Conservation (phyloP, 2,888 invertebrate genomes). For the Oscheius myriophilus region DNA sequence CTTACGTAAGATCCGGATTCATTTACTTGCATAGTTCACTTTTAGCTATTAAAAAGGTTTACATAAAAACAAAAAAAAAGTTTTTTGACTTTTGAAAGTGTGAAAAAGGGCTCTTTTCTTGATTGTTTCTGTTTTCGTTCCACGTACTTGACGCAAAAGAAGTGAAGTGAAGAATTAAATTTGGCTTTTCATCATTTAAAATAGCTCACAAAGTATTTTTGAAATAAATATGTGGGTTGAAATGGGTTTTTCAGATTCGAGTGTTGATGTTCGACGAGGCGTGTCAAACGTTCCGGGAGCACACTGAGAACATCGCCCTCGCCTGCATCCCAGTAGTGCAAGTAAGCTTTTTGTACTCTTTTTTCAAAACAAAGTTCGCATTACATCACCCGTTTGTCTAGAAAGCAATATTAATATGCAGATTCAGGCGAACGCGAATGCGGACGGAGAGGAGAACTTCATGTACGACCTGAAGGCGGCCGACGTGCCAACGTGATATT, state of each 20-base stretch:
- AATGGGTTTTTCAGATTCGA: constrained; percentile 45
- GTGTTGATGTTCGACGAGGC: constrained; percentile 68
- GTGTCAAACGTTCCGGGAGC: constrained; percentile 63
- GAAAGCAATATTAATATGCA: constrained; percentile 37
- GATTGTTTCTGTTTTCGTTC: no score
- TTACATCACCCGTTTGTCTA: constrained; percentile 1
- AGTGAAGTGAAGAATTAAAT: no score
- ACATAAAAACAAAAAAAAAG: no score
- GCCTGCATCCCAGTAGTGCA: constrained; percentile 69
- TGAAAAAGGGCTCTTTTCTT: no score
- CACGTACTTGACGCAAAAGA: no score
- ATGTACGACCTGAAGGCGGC: constrained; percentile 65
- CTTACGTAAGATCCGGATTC: no score
- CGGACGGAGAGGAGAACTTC: constrained; percentile 64
- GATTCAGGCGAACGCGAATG: constrained; percentile 66
- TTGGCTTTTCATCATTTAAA: no score
- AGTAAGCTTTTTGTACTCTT: constrained; percentile 46
- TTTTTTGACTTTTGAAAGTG: no score
- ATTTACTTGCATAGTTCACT: no score
- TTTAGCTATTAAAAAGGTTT: no score
- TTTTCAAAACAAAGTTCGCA: not conserved
- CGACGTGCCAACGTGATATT: constrained; percentile 54
- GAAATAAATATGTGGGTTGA: no score
- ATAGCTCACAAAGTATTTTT: no score
- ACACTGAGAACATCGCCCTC: constrained; percentile 65